Base-by-base conservation (phyloP, 1,140 invertebrate species). In the Drosophila chauvacae region DNA sequence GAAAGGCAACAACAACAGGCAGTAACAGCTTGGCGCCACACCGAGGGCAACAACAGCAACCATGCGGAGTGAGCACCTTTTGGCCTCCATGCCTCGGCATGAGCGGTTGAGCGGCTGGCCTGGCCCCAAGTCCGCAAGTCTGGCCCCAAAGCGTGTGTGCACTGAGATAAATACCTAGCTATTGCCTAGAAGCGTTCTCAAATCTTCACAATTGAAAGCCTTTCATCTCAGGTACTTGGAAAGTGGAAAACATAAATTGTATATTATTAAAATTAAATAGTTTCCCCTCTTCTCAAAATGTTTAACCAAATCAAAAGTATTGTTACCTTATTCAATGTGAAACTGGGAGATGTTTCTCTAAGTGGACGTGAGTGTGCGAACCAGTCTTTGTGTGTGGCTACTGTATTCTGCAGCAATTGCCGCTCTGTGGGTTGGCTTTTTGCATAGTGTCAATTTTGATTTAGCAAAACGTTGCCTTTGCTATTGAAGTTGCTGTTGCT, bases 361-460 rank as follows among this genome's bases (percentile, higher is more conserved):
- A 26, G 53, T 56, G 20, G 4, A 79, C 26, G 50, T 57, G 45
- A 55, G 44, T 75, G 35, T 42, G 13, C 39, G 56, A 23, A 28
- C 18, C 4, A n/a, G 45, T 61, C 28, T n/a, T 14, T 74, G 42
- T 58, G 56, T 56, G 65, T 73, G 63, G 84, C 83, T 84, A 87
- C 84, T 69, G 84, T 88, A 79, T 87, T 70, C 70, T 68, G 73
- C 75, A 77, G 85, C 69, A 72, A 82, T 63, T 64, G 71, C 64
- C 77, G 66, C 74, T 72, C 76, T 66, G 83, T 87, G 83, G 84
- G 83, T 77, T 87, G 76, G 63, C 80, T 83, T 87, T 86, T 87
- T 87, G 84, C 83, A 87, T 87, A 83, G 80, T 87, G 83, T 87
- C 84, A 87, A 87, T 88, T 85, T 85, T 85, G 81, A 84, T 84